Evolutionary conservation across 2,888 invertebrate species (phyloP).

Genomic region (Rapana venosa): DNA sequence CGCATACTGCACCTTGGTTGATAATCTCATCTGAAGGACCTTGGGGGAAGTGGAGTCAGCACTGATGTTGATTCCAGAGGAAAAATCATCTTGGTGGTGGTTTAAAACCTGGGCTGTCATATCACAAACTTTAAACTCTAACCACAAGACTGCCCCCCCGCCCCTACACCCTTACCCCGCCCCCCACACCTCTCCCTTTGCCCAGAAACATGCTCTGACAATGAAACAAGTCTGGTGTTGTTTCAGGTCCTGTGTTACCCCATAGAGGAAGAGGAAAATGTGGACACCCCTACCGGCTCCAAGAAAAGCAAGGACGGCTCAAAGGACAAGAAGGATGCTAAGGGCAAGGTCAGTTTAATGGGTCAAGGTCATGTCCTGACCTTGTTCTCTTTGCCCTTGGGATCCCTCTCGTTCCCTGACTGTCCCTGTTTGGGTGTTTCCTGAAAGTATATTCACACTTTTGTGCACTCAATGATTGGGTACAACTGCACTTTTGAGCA

Average conservation of each 20-base stretch:
- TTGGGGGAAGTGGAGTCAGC: no score
- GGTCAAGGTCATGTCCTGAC: conserved; percentile 18
- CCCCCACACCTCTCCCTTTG: no score
- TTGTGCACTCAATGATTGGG: not conserved
- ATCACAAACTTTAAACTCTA: no score
- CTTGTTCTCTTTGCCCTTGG: conserved; percentile 16
- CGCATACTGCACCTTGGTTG: no score
- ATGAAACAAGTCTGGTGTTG: not conserved
- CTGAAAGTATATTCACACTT: not conserved
- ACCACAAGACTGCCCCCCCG: no score
- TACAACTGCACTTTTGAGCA: not conserved
- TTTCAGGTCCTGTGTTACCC: conserved; percentile 69
- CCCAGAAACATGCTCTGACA: no score
- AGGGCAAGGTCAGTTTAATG: conserved; percentile 23
- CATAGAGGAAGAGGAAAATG: conserved; percentile 52
- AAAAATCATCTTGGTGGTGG: no score
- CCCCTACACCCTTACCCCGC: no score
- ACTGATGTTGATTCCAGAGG: no score
- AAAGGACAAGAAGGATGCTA: conserved; percentile 43
- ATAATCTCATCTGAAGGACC: no score
- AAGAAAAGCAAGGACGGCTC: conserved; percentile 46
- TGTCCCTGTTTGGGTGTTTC: conserved; percentile 11
- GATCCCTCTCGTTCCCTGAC: not conserved
- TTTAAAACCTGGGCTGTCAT: no score
- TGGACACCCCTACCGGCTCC: conserved; percentile 39